A percentile compares a stretch with the other conserved stretches of the same genome.
Conservation (phyloP, 2,113 vertebrate species). For the Elgaria multicarinata region DNA sequence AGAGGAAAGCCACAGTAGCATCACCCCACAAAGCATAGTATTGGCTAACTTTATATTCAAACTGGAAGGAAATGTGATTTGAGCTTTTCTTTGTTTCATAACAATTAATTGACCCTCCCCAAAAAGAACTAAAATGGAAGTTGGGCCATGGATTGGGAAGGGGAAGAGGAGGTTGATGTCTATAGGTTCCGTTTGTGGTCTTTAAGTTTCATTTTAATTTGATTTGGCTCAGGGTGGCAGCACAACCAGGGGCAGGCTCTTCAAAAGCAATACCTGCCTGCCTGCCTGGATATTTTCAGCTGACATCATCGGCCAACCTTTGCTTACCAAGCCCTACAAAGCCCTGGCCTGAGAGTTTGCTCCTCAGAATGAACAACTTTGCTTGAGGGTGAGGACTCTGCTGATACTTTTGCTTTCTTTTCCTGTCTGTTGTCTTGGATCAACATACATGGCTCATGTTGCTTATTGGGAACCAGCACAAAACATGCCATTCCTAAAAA, state of each 20-base stretch:
- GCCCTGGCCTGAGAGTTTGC: not conserved
- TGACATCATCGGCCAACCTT: not conserved
- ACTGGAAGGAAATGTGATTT: not conserved
- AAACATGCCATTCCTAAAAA: not conserved
- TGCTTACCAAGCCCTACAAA: not conserved
- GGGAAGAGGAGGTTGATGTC: too few species aligned
- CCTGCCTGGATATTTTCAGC: too few species aligned
- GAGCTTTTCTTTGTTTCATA: not conserved
- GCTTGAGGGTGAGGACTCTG: too few species aligned
- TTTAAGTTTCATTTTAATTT: not conserved
- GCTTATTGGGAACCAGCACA: not conserved
- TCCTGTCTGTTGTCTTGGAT: not conserved
- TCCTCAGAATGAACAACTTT: too few species aligned
- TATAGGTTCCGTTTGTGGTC: not conserved
- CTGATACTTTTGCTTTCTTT: not conserved
- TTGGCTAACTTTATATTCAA: not conserved
- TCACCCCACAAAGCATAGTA: not conserved
- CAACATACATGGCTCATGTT: not conserved
- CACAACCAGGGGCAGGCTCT: not conserved
- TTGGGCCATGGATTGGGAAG: fast-evolving
- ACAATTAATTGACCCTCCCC: not conserved
- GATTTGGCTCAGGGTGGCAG: not conserved
- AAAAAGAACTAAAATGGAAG: not conserved
- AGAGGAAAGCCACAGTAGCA: not conserved
- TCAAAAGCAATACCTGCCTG: not conserved